A percentile compares a stretch with the other conserved stretches of the same genome.
These are phyloP conservation scores for Equus quagga DNA, from an alignment of 2,113 vertebrate genomes.

Conservation along the genomic window DNA sequence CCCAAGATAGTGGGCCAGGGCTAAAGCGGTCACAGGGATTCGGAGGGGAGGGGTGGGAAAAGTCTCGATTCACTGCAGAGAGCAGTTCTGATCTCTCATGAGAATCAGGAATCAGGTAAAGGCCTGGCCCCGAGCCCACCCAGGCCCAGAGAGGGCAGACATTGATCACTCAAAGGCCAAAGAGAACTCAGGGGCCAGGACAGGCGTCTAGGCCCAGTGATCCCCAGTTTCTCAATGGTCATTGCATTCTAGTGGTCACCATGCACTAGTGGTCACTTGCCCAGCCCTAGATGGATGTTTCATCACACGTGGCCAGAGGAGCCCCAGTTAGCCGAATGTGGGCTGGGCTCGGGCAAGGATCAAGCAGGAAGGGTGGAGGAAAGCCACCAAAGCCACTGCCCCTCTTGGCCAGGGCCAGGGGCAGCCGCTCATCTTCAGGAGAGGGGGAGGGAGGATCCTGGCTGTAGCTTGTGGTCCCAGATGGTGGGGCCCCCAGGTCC, in stretches of 20 bases:
- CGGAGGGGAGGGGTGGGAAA: not conserved
- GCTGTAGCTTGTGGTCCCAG: constrained; percentile 84
- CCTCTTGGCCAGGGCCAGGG: constrained; percentile 89
- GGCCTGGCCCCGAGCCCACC: not conserved
- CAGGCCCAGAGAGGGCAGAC: not conserved
- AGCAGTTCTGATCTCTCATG: not conserved
- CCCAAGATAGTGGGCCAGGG: not conserved
- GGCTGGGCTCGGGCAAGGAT: constrained; percentile 81
- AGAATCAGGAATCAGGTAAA: not conserved
- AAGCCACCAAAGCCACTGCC: constrained; percentile 88
- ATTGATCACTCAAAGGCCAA: not conserved
- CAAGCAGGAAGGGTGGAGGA: constrained; percentile 84
- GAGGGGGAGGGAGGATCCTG: constrained; percentile 91
- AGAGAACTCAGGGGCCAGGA: not conserved
- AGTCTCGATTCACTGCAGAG: not conserved
- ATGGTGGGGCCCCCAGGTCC: constrained; percentile 78
- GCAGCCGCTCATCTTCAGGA: constrained; percentile 90
- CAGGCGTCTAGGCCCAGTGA: not conserved
- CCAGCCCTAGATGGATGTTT: constrained; percentile 90
- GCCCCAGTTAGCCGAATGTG: constrained; percentile 87
- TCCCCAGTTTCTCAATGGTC: not conserved
- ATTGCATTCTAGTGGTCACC: not conserved
- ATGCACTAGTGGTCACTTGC: not conserved
- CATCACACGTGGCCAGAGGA: constrained; percentile 91
- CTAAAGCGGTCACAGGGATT: not conserved